Evolutionary conservation across 2,797 vertebrate species (phyloP).

Genomic region (Rachycentron canadum): DNA sequence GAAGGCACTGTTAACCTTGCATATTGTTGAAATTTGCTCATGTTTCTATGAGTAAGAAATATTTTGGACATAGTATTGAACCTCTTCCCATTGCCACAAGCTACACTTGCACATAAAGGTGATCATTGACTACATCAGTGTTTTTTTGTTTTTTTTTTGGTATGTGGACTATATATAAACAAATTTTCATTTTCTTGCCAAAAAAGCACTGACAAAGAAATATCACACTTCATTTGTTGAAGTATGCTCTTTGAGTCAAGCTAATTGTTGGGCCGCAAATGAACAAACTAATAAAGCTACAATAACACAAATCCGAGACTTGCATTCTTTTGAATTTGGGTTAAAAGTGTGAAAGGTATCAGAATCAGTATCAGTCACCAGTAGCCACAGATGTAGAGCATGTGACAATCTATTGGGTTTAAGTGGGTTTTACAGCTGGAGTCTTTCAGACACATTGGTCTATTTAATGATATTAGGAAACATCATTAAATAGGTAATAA

Average conservation of each 20-base stretch:
- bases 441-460: no score
- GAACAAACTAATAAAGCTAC: background rate
- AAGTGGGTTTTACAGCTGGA: background rate
- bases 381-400: background rate
- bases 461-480: background rate
- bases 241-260: background rate
- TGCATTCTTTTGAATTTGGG: background rate
- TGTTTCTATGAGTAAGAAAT: background rate
- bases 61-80: background rate
- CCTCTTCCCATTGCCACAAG: background rate
- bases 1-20: background rate
- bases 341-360: rapidly evolving
- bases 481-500: background rate
- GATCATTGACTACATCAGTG: background rate
- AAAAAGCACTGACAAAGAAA: no score
- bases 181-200: no score
- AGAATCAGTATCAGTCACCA: background rate
- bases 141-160: no score
- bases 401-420: background rate
- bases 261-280: background rate
- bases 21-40: background rate
- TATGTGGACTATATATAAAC: background rate
- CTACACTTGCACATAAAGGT: background rate
- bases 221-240: no score
- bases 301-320: background rate